Evolutionary conservation across 92 coral and sea anemone species (phyloP).

Genomic region (Palythoa grandiflora): DNA sequence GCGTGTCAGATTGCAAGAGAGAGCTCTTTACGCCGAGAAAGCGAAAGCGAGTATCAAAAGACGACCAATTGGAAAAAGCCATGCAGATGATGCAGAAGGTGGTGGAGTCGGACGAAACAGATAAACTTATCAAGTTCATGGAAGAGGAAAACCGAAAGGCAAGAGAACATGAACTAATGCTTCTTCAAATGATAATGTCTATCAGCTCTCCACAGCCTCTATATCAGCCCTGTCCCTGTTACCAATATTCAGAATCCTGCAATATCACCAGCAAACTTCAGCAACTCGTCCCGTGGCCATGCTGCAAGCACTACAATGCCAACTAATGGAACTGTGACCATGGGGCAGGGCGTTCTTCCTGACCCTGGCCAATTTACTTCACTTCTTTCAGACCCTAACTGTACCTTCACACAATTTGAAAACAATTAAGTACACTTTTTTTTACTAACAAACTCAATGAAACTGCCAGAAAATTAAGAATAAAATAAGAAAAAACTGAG

Average conservation of each 20-base stretch:
- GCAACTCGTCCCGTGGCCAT: neutral
- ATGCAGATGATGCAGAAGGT: slow-evolving; percentile 5
- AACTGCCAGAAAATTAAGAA: neutral
- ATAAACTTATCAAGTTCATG: neutral
- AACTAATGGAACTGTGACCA: neutral
- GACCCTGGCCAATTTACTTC: slow-evolving; percentile 9
- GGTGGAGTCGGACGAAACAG: neutral
- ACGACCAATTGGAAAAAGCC: slow-evolving; percentile 9
- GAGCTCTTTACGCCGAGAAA: neutral
- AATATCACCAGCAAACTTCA: neutral
- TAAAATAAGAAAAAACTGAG: neutral
- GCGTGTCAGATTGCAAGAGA: neutral
- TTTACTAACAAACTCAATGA: neutral
- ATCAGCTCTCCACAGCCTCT: neutral
- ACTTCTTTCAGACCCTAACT: neutral
- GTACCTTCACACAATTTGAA: neutral
- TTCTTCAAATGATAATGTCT: slow-evolving; percentile 7
- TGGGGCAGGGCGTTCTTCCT: neutral
- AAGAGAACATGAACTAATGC: slow-evolving; percentile 9
- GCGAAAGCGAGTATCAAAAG: neutral
- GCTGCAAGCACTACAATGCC: neutral
- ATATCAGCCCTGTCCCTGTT: neutral
- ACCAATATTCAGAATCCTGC: slow-evolving; percentile 6
- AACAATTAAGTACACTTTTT: neutral
- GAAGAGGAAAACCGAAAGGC: slow-evolving; percentile 10